phyloP scores from a whole-genome alignment of 2,797 vertebrate genomes.

The Poecilia wingei region DNA sequence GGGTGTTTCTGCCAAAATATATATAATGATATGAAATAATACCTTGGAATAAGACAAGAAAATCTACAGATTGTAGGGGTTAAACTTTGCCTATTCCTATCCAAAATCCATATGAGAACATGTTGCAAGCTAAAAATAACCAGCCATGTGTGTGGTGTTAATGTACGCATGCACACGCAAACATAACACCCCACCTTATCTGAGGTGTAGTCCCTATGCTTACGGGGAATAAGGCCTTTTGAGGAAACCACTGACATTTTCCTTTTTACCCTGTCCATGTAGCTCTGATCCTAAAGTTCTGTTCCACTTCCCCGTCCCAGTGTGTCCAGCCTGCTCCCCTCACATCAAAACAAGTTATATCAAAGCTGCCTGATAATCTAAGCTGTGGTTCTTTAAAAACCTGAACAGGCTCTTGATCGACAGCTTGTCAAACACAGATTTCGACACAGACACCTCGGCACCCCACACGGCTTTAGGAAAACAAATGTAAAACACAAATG shows the following conservation, averaged over 20 bases:
- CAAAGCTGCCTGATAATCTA: neutral
- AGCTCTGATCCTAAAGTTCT: slow-evolving; percentile 14
- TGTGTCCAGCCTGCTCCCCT: slow-evolving; percentile 26
- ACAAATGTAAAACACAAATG: slow-evolving; percentile 43
- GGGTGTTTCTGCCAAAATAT: neutral
- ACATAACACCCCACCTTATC: neutral
- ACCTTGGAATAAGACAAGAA: neutral
- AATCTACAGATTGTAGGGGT: neutral
- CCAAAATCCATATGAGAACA: neutral
- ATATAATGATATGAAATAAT: neutral
- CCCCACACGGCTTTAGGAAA: slow-evolving; percentile 25
- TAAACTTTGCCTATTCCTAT: neutral
- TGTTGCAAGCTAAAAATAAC: neutral
- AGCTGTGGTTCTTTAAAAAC: slow-evolving; percentile 33
- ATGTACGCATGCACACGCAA: neutral
- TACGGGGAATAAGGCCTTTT: neutral
- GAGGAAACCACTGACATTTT: neutral
- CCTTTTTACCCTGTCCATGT: slow-evolving; percentile 10
- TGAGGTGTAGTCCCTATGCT: neutral
- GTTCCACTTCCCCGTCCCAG: slow-evolving; percentile 41
- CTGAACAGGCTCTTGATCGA: slow-evolving; percentile 38
- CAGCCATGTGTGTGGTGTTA: neutral
- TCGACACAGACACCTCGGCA: slow-evolving; percentile 41
- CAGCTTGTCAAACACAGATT: slow-evolving; percentile 52
- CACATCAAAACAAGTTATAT: slow-evolving; percentile 18